Base-by-base conservation (phyloP, 2,888 invertebrate genomes). In the Dermolepida albohirtum region DNA sequence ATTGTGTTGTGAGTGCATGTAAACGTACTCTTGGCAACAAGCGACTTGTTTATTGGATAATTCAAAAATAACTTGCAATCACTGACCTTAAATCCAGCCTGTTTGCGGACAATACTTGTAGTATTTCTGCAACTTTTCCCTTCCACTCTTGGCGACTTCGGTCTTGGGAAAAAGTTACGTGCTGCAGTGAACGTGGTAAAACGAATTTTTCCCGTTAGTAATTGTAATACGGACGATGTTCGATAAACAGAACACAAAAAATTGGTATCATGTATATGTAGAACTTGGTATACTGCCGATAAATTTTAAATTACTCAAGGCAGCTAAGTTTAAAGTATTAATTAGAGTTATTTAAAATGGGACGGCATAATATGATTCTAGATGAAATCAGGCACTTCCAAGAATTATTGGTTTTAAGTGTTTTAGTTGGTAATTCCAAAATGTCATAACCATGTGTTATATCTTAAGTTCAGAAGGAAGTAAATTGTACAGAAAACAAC, bases 61-160 rank as follows among this genome's bases (percentile, higher is more conserved):
- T 64, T 64, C 52, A 44, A 64, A 64, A 64, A 64, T 64, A 64
- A 64, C 64, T 64, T 64, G 51, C 51, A 64, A 64, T 64, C 64
- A 64, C 64, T 64, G 64, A 64, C 64, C 64, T 64, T 64, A 64
- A 52, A 64, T 64, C 17, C 34, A 44, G 54, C 29, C 52, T 54
- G 54, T 43, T 64, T 51, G 50, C 64, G 44, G 29, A 34, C 59
- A 62, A 62, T 62, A 34, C 59, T 47, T 49, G 47, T 34, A 47
- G 44, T 59, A 59, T 57, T 43, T 57, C 47, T 59, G 59, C 59
- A 59, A 59, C 44, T 47, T 59, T 59, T 59, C 47, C 59, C 34
- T 59, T 34, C 41, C 27, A 59, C 16, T 47, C 29, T 44, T 44
- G 29, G 57, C 47, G 22, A 59, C 47, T 34, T 44, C 47, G 34